Base-by-base conservation (phyloP, 2,113 vertebrate genomes). In the Pteronura brasiliensis region DNA sequence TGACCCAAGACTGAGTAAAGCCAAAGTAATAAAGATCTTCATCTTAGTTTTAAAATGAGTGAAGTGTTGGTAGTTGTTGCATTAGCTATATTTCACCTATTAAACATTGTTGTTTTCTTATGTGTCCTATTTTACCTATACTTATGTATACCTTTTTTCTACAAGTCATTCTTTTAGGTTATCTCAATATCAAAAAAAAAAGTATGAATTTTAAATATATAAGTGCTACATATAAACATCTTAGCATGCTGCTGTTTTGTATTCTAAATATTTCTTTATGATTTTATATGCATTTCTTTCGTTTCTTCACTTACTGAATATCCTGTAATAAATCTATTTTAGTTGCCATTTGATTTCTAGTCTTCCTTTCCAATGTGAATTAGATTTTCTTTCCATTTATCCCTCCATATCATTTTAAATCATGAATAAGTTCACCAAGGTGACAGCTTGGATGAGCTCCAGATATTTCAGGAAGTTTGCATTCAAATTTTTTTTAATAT, bases 371-470 rank as follows among this genome's bases (percentile, higher is more conserved):
- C 31, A 76, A 65, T 55, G 47, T 81, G 71, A 93, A 93, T 87
- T 88, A 39, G 10, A 88, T 88, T 93, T 86, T 85, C 80, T 85
- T 94, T 36, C 20, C 63, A 61, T 84, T 92, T 95, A 72, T 88
- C 27, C 47, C 34, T 90, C 31, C 17, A 31, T 69, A 55, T 71
- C 52, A 77, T 71, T 96, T 96, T 44, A 96, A 85, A 92, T 87
- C 31, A 57, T 88, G 20, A 93, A 63, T 82, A 93, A 92, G 1
- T 96, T 69, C 79, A 42, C 13, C n/a, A 80, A 95, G 15, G 21
- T 93, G 55, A 86, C n/a, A 96, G 42, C 0, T 71, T 81, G 20
- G n/a, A 77, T 90, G 21, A 92, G 2, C 8, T 88, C 63, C 87
- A 95, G 42, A 81, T 92, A 31, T 63, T 71, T 83, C 44, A 95